Evolutionary conservation across 2,888 invertebrate species (phyloP), one percentile per base, ranked within the genome.

Genomic region (Drosophila diplacantha): DNA sequence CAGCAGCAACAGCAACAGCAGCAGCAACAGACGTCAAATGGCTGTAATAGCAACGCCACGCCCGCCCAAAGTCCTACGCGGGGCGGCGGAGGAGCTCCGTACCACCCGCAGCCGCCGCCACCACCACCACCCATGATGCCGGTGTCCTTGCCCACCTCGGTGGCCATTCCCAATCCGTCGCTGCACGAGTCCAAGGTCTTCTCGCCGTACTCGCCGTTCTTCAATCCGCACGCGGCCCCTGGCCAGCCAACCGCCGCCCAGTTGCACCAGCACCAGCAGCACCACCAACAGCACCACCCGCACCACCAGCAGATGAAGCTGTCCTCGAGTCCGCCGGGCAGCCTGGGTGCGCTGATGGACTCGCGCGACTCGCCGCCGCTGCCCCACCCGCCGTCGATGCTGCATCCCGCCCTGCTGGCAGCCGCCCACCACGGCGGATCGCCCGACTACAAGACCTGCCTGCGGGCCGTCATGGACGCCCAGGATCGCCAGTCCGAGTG

Each of bases 141-240:
- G 75, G 93, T 94, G 74, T 95, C 96, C 84, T 91, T 97, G 88
- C 97, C 97, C 75, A 98, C 97, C 65, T 95, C 96, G 69, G 97
- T 98, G 86, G 97, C 98, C 87, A 97, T 98, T 88, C 96, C 97
- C 65, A 98, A 98, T 89, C 98, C 98, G 62, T 95, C 96, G 87
- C 91, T 98, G 81, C 96, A 97, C 90, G 95, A 96, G 91, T 95
- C 95, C 88, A 95, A 96, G 90, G 95, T 96, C 86, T 96, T 96
- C 89, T 95, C 95, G 76, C 95, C 95, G 78, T 96, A 96, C 90
- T 95, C 95, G 86, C 95, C 96, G 78, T 96, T 96, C 90, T 95
- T 95, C 90, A 94, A 93, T 75, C 90, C 91, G 61, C 88, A 91
- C 88, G 86, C 87, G 62, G 85, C 64, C 22, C 56, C 67, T 50